A percentile compares a stretch with the other conserved stretches of the same genome.
phyloP scores from a whole-genome alignment of 2,888 invertebrate genomes.

The Cheilosia variabilis region DNA sequence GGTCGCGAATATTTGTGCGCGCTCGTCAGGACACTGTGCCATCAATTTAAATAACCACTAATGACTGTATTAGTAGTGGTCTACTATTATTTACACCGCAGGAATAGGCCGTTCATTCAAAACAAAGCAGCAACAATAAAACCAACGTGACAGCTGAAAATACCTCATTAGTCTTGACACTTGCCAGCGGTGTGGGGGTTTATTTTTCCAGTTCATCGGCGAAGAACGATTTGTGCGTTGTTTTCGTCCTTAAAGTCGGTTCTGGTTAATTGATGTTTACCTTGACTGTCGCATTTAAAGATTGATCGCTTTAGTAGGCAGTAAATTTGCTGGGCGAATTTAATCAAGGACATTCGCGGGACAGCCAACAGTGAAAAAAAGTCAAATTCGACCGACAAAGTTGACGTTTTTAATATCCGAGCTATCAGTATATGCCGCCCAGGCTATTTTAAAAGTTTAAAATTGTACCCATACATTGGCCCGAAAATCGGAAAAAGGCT shows the following conservation, averaged over 20 bases:
- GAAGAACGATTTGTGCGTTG: slow-evolving; percentile 34
- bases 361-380: not conserved
- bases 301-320: slow-evolving; percentile 1
- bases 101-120: slow-evolving; percentile 14
- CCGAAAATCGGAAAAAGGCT: slow-evolving; percentile 28
- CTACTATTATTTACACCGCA: slow-evolving; percentile 3
- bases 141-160: slow-evolving; percentile 57
- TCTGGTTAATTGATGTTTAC: slow-evolving; percentile 9
- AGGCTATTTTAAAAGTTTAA: slow-evolving; percentile 6
- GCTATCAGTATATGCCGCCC: not conserved
- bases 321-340: slow-evolving; percentile 1
- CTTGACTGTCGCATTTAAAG: not conserved
- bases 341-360: slow-evolving; percentile 8
- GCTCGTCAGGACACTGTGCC: slow-evolving; percentile 30
- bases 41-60: slow-evolving; percentile 51
- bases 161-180: slow-evolving; percentile 62
- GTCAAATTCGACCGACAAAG: not conserved
- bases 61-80: slow-evolving; percentile 48
- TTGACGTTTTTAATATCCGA: slow-evolving; percentile 7
- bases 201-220: slow-evolving; percentile 16
- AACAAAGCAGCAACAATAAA: slow-evolving; percentile 30
- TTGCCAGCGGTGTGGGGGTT: slow-evolving; percentile 21
- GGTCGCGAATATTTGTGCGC: slow-evolving; percentile 24
- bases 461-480: not conserved
- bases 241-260: slow-evolving; percentile 25